These are phyloP conservation scores for Lymantria monacha DNA, from an alignment of 2,888 invertebrate genomes.

Conservation along the genomic window DNA sequence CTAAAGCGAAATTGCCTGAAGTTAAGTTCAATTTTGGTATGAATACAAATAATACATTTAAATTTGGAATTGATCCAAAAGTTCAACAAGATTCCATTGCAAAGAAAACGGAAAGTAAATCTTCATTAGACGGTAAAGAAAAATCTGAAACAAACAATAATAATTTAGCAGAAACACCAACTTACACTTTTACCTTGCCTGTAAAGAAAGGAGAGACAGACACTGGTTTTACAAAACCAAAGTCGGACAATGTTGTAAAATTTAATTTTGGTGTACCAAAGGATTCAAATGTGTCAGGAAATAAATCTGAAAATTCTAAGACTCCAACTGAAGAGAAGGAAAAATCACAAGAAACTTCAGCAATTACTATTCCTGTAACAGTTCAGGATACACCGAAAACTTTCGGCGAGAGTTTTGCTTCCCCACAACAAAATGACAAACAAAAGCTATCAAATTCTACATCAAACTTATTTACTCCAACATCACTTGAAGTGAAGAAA, in stretches of 20 bases:
- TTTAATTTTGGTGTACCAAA: conserved; percentile 56
- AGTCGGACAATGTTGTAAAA: conserved; percentile 36
- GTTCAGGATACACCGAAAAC: conserved; percentile 7
- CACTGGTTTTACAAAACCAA: conserved; percentile 22
- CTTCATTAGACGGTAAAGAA: conserved; percentile 22
- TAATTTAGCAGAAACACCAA: conserved; percentile 46
- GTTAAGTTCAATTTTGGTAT: conserved; percentile 53
- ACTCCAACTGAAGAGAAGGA: conserved; percentile 33
- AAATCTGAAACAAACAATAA: conserved; percentile 65
- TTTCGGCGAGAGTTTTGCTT: conserved; percentile 4
- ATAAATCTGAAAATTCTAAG: conserved; percentile 22
- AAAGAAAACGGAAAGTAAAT: conserved; percentile 24
- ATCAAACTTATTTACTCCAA: conserved; percentile 2
- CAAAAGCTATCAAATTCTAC: conserved; percentile 1
- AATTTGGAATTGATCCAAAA: conserved; percentile 62
- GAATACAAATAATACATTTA: conserved; percentile 45
- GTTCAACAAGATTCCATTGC: conserved; percentile 35
- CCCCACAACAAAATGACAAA: conserved; percentile 9
- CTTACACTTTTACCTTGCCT: conserved; percentile 46
- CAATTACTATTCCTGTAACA: conserved; percentile 26
- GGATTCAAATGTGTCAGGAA: conserved; percentile 9
- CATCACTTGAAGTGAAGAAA: conserved; percentile 8
- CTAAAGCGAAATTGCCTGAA: conserved; percentile 28
- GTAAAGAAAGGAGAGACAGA: conserved; percentile 35
- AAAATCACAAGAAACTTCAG: conserved; percentile 52